These are phyloP conservation scores for Mixornis gularis DNA, from an alignment of 2,113 vertebrate species.

Conservation along the genomic window DNA sequence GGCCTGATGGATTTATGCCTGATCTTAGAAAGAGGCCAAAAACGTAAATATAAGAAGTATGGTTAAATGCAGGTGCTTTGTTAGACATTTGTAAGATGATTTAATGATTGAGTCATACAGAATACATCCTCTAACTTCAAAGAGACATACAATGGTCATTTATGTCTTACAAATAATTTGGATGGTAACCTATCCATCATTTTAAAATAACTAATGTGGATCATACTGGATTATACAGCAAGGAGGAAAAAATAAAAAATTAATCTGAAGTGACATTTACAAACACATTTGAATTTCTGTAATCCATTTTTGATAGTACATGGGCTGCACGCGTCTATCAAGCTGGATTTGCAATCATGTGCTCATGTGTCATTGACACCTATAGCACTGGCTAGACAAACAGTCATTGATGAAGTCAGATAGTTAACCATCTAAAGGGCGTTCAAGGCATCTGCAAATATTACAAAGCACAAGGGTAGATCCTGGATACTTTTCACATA, in stretches of 20 bases:
- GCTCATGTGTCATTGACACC: background rate
- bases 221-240: slow-evolving; percentile 33
- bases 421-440: background rate
- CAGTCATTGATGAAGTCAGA: background rate
- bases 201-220: slow-evolving; percentile 46
- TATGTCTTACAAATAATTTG: slow-evolving; percentile 56
- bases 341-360: background rate
- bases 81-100: slow-evolving; percentile 60
- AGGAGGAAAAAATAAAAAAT: background rate
- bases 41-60: slow-evolving; percentile 53
- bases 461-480: background rate
- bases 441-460: background rate
- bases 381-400: background rate
- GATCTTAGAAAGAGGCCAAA: slow-evolving; percentile 58
- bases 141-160: slow-evolving; percentile 44
- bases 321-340: background rate
- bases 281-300: slow-evolving; percentile 42
- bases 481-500: background rate
- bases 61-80: slow-evolving; percentile 38
- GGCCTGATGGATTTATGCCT: slow-evolving; percentile 56
- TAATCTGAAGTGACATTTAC: slow-evolving; percentile 39
- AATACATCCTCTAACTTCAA: slow-evolving; percentile 43
- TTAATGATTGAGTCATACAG: slow-evolving; percentile 52
- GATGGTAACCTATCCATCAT: slow-evolving; percentile 56
- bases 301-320: slow-evolving; percentile 37